phyloP scores from a whole-genome alignment of 2,113 vertebrate species.

The Philantomba maxwellii region DNA sequence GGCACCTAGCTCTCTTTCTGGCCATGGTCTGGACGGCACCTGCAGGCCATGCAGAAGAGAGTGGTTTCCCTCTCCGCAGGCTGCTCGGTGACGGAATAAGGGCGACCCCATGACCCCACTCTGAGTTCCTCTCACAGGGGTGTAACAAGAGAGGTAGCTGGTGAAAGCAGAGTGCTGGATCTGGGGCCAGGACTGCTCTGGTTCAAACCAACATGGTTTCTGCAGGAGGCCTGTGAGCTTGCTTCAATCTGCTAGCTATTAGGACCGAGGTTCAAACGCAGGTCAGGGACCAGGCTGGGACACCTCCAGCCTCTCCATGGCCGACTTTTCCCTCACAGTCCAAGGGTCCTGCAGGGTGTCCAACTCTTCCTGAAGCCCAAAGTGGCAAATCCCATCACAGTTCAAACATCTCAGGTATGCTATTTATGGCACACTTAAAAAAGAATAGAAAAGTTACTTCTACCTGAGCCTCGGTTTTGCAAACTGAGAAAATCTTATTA shows the following conservation, averaged over 20 bases:
- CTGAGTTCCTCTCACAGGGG: not conserved
- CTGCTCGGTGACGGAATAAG: not conserved
- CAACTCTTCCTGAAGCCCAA: not conserved
- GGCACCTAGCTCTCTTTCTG: not conserved
- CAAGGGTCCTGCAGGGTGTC: not conserved
- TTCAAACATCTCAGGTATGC: conserved; percentile 33
- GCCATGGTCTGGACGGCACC: not conserved
- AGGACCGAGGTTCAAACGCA: conserved; percentile 51
- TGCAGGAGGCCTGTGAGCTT: conserved; percentile 21
- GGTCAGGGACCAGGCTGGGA: conserved; percentile 40
- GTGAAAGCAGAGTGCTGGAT: not conserved
- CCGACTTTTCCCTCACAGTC: not conserved
- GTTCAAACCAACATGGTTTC: conserved; percentile 26
- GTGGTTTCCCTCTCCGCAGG: not conserved
- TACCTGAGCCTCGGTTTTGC: conserved; percentile 27
- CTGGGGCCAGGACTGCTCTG: not conserved
- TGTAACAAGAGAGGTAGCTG: not conserved
- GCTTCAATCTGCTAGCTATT: conserved; percentile 57
- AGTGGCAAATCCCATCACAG: not conserved
- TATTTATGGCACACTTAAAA: not conserved
- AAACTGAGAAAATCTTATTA: conserved; percentile 48
- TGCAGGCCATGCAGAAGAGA: not conserved
- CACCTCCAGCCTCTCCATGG: not conserved
- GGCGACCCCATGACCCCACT: not conserved
- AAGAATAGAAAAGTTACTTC: not conserved